Base-by-base conservation (phyloP, 2,797 vertebrate species). In the Fringilla coelebs region DNA sequence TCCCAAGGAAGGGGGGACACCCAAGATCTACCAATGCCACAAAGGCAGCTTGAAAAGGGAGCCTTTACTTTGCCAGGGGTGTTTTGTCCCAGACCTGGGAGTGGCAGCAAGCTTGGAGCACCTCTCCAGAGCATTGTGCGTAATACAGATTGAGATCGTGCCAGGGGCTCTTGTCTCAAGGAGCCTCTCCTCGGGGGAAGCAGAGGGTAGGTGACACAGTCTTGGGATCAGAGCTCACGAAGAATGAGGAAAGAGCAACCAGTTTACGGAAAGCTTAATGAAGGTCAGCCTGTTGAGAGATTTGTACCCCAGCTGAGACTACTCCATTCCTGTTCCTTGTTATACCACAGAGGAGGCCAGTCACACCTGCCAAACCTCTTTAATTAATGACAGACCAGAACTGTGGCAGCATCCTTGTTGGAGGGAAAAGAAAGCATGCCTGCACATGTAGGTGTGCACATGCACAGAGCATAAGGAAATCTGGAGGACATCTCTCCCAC, bases 331-430 rank as follows among this genome's bases (percentile, higher is more conserved):
- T 36, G 48, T 76, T n/a, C 70, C 32, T 52, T 88, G 73, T 61
- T 12, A 22, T 36, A 72, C 61, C 48, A 85, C 79, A 58, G 61
- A 58, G 40, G 26, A 85, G 51, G 62, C 61, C 49, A 80, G 68
- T 77, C 68, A 40, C 12, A 13, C 48, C 82, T 62, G 72, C 43
- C 83, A 93, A 90, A 78, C 80, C 29, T 93, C 68, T 95, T 95
- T 94, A 90, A 93, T 97, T 85, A 92, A 48, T 1, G 11, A 70
- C 73, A 88, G 82, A 88, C 38, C 73, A 79, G 70, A 81, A 32
- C 62, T 51, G 66, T 73, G 74, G 70, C 73, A 88, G 88, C 45
- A 70, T 75, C 72, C n/a, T 80, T 62, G 32, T 43, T 62, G 51
- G 60, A 85, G 55, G 45, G 62, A 78, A 81, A 63, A 62, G 85